Conservation (phyloP, 2,113 vertebrate genomes). For the Chionodraco myersi region DNA sequence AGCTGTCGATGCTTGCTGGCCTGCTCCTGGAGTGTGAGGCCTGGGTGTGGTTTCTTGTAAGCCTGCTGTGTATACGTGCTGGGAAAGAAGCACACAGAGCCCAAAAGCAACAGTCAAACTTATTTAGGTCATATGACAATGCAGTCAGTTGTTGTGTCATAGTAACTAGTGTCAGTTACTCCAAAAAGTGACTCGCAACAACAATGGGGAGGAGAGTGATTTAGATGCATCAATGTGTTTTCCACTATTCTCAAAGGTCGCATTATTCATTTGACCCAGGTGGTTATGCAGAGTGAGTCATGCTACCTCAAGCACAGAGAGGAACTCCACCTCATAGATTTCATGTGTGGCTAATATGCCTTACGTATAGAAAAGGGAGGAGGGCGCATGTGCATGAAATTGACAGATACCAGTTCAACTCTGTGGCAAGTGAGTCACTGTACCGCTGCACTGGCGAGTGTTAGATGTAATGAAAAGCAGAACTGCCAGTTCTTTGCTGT, state of each 20-base stretch:
- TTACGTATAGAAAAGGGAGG: slow-evolving; percentile 16
- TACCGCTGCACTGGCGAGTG: slow-evolving; percentile 40
- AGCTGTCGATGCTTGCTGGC: slow-evolving; percentile 51
- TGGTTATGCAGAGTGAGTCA: slow-evolving; percentile 62
- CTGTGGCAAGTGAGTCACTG: slow-evolving; percentile 53
- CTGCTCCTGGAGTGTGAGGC: slow-evolving; percentile 53
- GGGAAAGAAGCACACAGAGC: slow-evolving; percentile 31
- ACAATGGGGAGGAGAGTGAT: background rate
- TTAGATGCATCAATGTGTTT: slow-evolving; percentile 32
- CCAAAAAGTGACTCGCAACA: slow-evolving; percentile 11
- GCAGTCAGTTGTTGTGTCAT: slow-evolving; percentile 9
- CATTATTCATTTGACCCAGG: slow-evolving; percentile 63
- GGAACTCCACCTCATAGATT: slow-evolving; percentile 42
- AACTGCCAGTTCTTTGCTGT: slow-evolving; percentile 47
- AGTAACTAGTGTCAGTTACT: slow-evolving; percentile 18
- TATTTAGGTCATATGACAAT: slow-evolving; percentile 52
- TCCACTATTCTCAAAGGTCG: slow-evolving; percentile 59
- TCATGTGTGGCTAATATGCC: slow-evolving; percentile 41
- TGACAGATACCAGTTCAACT: slow-evolving; percentile 35
- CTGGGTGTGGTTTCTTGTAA: slow-evolving; percentile 73
- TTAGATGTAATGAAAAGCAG: slow-evolving; percentile 58
- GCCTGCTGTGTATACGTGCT: slow-evolving; percentile 36
- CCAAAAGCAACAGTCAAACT: slow-evolving; percentile 53
- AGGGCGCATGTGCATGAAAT: slow-evolving; percentile 13
- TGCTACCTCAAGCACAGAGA: slow-evolving; percentile 25